Evolutionary conservation across 1,140 invertebrate genomes (phyloP), one percentile per base, ranked within the genome.

Genomic region (Elymnias hypermnestra): DNA sequence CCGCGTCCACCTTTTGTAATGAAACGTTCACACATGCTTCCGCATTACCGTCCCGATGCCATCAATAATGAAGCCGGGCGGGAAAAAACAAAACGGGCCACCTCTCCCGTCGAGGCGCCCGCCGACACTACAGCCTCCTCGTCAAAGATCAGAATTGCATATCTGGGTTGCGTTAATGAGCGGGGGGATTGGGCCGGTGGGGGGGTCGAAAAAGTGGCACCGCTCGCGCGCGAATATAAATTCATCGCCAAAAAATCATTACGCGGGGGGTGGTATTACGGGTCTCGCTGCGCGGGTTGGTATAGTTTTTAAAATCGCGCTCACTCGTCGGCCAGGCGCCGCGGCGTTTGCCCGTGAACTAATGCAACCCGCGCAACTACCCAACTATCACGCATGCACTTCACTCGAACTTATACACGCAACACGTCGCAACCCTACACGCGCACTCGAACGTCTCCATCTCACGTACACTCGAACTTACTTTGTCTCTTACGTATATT

Each of bases 211-310:
- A 84, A 84, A 84, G 77, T 79, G 73, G 72, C 76, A 82, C 78
- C 75, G 76, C 82, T 82, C 78, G 75, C 76, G 76, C 72, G 83
- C 83, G 83, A 87, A 86, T 87, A 87, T 87, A 87, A 87, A 87
- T 87, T 87, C 85, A 87, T 87, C 85, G 85, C 85, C 85, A 87
- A 87, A 87, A 87, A 87, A 87, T 87, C 85, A 87, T 87, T 87
- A 87, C 83, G 83, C 85, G 77, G 78, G 78, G 78, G 85, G 83
- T 84, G 82, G 83, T 76, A 84, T 86, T 87, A 85, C 83, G 77
- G 73, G 61, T 64, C 63, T 72, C 62, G 58, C 68, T 75, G 75
- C 74, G 79, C 76, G 79, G 71, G 78, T 73, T 72, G 69, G 59
- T 75, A 81, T 82, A 84, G 77, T 84, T 82, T 84, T 84, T 84